Conservation (phyloP, 2,888 invertebrate species). For the Diarsia mendica region DNA sequence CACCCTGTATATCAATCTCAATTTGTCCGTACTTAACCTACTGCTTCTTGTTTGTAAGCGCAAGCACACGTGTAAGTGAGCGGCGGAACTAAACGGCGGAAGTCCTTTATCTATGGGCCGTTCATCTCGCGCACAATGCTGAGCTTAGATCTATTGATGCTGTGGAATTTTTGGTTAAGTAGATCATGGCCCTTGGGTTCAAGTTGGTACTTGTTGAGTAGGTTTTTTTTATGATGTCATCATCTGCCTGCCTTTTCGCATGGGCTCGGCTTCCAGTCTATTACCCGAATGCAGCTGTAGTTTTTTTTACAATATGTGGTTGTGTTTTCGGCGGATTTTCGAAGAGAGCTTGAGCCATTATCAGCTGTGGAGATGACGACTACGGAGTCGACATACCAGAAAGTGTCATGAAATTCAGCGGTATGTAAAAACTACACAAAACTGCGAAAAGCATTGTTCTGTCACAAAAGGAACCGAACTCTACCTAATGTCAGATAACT, state of each 20-base stretch:
- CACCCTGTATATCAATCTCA: background rate
- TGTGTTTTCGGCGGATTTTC: background rate
- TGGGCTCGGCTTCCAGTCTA: background rate
- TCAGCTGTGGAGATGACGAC: too few species aligned
- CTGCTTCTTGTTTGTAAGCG: conserved; percentile 35
- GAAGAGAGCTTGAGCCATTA: too few species aligned
- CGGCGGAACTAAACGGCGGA: conserved; percentile 85
- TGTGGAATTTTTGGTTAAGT: conserved; percentile 35
- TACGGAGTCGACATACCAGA: background rate
- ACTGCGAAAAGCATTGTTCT: too few species aligned
- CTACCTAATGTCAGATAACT: too few species aligned
- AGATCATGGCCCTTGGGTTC: conserved; percentile 22
- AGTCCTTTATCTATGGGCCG: conserved; percentile 84
- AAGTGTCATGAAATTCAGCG: too few species aligned
- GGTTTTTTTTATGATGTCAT: background rate
- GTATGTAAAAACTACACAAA: too few species aligned
- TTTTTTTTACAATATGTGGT: background rate
- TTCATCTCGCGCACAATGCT: conserved; percentile 80
- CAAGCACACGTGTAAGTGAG: conserved; percentile 73
- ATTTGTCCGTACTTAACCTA: conserved; percentile 26
- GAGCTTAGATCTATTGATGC: conserved; percentile 40
- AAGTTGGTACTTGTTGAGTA: conserved; percentile 2
- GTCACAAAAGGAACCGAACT: too few species aligned
- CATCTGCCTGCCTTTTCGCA: background rate
- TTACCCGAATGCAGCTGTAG: background rate